A percentile compares a stretch with the other conserved stretches of the same genome.
Evolutionary conservation across 2,797 vertebrate genomes (phyloP).

Genomic region (Eulemur albifrons): DNA sequence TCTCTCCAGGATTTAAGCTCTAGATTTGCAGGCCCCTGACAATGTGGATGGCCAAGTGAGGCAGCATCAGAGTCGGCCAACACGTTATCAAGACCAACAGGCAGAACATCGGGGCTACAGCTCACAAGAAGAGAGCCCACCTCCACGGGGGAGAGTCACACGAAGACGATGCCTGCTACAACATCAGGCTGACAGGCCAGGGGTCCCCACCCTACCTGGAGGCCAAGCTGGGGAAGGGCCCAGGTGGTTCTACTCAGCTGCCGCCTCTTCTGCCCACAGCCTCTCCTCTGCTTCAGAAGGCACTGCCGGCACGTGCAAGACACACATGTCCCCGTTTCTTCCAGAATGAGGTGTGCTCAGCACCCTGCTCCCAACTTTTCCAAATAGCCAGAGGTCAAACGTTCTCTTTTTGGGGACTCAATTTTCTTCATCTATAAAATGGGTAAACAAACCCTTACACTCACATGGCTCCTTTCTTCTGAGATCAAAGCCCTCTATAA

Average conservation of each 20-base stretch:
- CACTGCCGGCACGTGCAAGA: rapidly evolving
- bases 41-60: not conserved
- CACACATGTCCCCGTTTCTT: not conserved
- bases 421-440: not conserved
- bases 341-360: not conserved
- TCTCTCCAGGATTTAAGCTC: not conserved
- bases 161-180: slow-evolving; percentile 94
- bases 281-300: not conserved
- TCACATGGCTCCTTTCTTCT: not conserved
- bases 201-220: slow-evolving; percentile 93
- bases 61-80: rapidly evolving
- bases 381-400: not conserved
- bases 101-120: rapidly evolving
- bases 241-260: not conserved
- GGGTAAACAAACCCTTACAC: not conserved
- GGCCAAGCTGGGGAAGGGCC: not conserved
- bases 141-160: slow-evolving; percentile 86
- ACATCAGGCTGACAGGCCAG: slow-evolving; percentile 94
- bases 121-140: not conserved
- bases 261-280: not conserved
- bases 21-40: not conserved
- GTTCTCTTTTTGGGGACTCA: not conserved
- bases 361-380: not conserved
- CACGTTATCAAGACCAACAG: not conserved
- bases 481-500: not conserved